A percentile compares a stretch with the other conserved stretches of the same genome.
phyloP scores from a whole-genome alignment of 2,113 vertebrate genomes.

The Monopterus albus region DNA sequence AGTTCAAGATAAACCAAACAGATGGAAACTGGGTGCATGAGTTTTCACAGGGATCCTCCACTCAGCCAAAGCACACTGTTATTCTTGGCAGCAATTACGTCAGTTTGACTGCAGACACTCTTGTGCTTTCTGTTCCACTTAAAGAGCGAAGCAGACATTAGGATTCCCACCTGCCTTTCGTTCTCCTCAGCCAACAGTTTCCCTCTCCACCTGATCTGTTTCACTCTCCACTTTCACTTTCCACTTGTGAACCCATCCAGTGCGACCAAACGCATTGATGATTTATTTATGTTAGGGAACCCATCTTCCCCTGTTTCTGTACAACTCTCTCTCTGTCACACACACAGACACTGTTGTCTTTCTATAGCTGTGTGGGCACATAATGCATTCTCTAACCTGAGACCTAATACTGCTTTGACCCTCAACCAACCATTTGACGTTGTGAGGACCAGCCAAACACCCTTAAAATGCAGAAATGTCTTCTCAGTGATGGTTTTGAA shows the following conservation, averaged over 20 bases:
- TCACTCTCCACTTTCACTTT: constrained; percentile 39
- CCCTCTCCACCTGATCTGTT: constrained; percentile 23
- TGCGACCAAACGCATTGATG: constrained; percentile 53
- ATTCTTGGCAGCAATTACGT: constrained; percentile 42
- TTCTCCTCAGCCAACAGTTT: constrained; percentile 40
- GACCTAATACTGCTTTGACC: too few relatives aligned
- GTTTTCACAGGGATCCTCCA: not conserved
- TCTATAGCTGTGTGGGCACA: too few relatives aligned
- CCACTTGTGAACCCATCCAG: constrained; percentile 49
- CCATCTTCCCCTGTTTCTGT: constrained; percentile 26
- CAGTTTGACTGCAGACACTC: constrained; percentile 19
- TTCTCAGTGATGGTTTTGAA: too few relatives aligned
- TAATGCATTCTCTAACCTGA: too few relatives aligned
- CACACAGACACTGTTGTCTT: not conserved
- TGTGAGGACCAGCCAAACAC: too few relatives aligned
- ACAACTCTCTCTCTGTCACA: not conserved
- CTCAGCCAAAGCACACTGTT: not conserved
- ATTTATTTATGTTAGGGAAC: constrained; percentile 69
- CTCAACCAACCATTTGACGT: too few relatives aligned
- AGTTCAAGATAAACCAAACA: not conserved
- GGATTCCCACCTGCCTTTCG: constrained; percentile 51
- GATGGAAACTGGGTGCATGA: not conserved
- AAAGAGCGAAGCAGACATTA: constrained; percentile 40
- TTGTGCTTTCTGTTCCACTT: constrained; percentile 22
- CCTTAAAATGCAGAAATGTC: too few relatives aligned